Evolutionary conservation across 2,113 vertebrate genomes (phyloP), one percentile per base, ranked within the genome.

Genomic region (Pollimyrus isidori): DNA sequence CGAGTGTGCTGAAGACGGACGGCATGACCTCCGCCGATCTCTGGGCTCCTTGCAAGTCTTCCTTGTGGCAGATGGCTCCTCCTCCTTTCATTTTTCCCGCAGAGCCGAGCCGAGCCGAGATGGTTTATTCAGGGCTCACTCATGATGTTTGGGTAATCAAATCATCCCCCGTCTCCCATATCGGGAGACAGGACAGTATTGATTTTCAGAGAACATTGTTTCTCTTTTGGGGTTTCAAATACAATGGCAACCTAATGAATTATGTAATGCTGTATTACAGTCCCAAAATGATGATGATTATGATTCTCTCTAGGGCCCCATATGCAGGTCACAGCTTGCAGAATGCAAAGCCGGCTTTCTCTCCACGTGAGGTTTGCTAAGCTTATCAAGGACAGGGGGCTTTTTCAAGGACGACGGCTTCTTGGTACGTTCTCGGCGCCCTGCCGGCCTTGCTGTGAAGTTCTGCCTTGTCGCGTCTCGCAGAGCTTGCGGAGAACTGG

Each of bases 401-500:
- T 73, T 26, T 17, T 42, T 65, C 56, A 87, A 87, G 56, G 87
- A 87, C 53, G 56, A 30, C 3, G 87, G 23, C 9, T n/a, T 30
- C 46, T 10, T 0, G n/a, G 85, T 42, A 19, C 4, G 35, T 80
- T 80, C 73, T 86, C 5, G 4, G 26, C 39, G 9, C 15, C 82
- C n/a, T 69, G 62, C 49, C 2, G 49, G 15, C 82, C 84, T 58
- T 42, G 50, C n/a, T 58, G 26, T 87, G 52, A 87, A 46, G 39
- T 62, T 62, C 17, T 58, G 87, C 21, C 42, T 4, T 91, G 90
- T 50, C 76, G 82, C 52, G 50, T 21, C 50, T 89, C 90, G 39
- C 95, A 98, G 97, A 97, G 92, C 95, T 97, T 76, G 95, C 97
- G 0, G 97, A 98, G 93, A 96, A 95, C 93, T 97, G 97, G 96